Base-by-base conservation (phyloP, 2,797 vertebrate species). In the Crax fasciolata region DNA sequence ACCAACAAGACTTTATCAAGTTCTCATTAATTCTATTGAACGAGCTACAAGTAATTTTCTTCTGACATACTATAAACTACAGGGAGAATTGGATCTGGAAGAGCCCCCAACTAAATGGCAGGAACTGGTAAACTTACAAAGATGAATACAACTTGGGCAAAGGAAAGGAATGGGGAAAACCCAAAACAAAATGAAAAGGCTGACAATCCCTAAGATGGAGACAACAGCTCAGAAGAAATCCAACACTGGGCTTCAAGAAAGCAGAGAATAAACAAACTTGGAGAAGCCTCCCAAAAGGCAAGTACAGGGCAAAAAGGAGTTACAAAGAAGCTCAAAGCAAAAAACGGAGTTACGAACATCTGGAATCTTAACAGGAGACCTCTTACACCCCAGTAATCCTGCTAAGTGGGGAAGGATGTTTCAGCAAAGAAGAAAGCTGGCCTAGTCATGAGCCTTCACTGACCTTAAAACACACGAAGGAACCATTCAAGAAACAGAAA, bases 401-500 rank as follows among this genome's bases (percentile, higher is more conserved):
- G 6, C 0, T 46, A 41, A 20, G 44, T 49, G 11, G 67, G 28
- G 12, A 67, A 77, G 82, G 66, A 44, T 27, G 17, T 55, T 12
- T 28, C n/a, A 38, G 35, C 49, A 77, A 86, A 75, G 58, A 52
- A 77, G 43, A 23, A 63, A 75, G 54, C 10, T 58, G 68, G 57
- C 32, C 84, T 87, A 87, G 39, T 70, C 81, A 48, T 20, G 21
- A 90, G 65, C 52, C 49, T 83, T 72, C 49, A 59, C 18, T 52
- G 46, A 77, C 46, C 62, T 65, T 68, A 77, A 85, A 77, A 80
- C 10, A 9, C 3, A 74, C 58, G 61, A 59, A 80, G 62, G 32
- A 30, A 71, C 48, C 54, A 75, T 58, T 85, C 54, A 71, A 77
- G 54, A 87, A 63, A 87, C 8, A 78, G 25, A 85, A 95, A 87